Evolutionary conservation across 2,113 vertebrate species (phyloP), one percentile per base, ranked within the genome.

Genomic region (Vombatus ursinus): DNA sequence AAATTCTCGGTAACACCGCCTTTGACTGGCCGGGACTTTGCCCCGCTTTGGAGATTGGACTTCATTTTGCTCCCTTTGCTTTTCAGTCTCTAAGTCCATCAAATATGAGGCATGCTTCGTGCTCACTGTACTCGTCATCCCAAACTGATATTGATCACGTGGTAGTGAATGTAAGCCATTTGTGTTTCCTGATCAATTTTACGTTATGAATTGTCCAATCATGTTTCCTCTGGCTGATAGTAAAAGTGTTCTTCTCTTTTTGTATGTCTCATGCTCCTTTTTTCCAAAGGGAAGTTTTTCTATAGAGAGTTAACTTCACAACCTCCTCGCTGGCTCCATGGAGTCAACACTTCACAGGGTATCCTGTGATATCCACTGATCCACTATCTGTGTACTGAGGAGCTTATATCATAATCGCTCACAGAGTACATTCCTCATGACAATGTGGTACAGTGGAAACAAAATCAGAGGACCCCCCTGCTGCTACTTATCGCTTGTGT

Each of bases 211-310:
- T 93, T 57, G 96, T 97, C 97, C 95, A 96, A 97, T 97, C 97
- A 96, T 97, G 96, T 97, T 97, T 97, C 96, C 97, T 97, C 96
- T 94, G 95, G 94, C 92, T 97, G 97, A 95, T 93, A 93, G 97
- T 97, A 97, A 97, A 96, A 95, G 93, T 97, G 96, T 94, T 97
- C 97, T 97, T 97, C 96, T 97, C 68, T 97, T 97, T 97, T 97
- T 94, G 95, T 95, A 97, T 96, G 96, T 97, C 97, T 97, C 97
- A 94, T 97, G 95, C 96, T 96, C 96, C 94, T 77, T 92, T 97
- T 97, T 98, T 97, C 96, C 96, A 97, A 96, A 96, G 93, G 96
- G 51, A 90, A 92, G 91, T 96, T 97, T 97, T 97, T 97, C 68
- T 97, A 96, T 19, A 31, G 12, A 31, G 12, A 68, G 57, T 31